Evolutionary conservation across 2,113 vertebrate species (phyloP).

Genomic region (Ondatra zibethicus): DNA sequence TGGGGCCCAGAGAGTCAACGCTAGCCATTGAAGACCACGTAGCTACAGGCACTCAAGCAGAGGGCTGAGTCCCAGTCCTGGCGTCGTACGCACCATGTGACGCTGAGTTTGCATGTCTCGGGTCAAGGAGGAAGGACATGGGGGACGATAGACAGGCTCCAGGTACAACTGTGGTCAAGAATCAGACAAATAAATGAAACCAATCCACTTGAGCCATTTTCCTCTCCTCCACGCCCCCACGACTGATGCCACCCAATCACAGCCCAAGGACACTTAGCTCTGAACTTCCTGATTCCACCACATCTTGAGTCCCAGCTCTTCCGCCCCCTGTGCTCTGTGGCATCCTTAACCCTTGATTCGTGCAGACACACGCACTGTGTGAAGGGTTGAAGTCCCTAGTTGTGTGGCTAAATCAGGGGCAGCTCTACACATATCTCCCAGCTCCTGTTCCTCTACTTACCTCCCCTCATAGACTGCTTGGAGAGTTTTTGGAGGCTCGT

Average conservation of each 20-base stretch:
- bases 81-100: too few relatives aligned
- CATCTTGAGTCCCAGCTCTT: background rate
- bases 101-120: background rate
- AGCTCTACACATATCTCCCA: background rate
- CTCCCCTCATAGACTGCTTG: background rate
- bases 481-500: background rate
- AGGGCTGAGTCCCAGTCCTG: background rate
- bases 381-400: constrained; percentile 18
- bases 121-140: background rate
- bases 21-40: background rate
- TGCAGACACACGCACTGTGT: background rate
- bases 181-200: background rate
- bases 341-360: background rate
- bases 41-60: background rate
- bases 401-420: background rate
- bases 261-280: background rate
- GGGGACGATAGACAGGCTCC: background rate
- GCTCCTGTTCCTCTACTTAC: background rate
- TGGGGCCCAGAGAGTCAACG: background rate
- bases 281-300: background rate
- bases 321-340: background rate
- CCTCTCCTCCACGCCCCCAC: too few relatives aligned
- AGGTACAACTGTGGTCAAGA: background rate
- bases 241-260: background rate
- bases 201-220: background rate